These are phyloP conservation scores for Bergia sp. DNA, from an alignment of 92 coral and sea anemone genomes.

Conservation along the genomic window DNA sequence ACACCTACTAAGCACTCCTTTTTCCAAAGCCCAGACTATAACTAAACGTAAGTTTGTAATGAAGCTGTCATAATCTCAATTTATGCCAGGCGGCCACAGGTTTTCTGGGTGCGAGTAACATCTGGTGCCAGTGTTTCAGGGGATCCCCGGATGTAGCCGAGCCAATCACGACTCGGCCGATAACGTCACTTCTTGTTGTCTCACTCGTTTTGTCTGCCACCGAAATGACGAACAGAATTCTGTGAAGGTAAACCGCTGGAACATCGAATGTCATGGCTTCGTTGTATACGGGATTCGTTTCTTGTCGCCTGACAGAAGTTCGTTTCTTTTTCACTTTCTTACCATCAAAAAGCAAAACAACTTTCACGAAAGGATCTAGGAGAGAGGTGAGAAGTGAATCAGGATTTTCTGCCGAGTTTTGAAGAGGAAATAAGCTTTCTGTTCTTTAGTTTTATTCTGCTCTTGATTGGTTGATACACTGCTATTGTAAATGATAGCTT, in stretches of 20 bases:
- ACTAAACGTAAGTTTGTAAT: not conserved
- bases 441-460: not conserved
- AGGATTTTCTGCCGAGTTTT: too few relatives aligned
- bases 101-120: constrained; percentile 90
- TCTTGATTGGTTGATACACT: not conserved
- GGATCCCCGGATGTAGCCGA: constrained; percentile 89
- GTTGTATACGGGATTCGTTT: constrained; percentile 91
- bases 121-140: constrained; percentile 96
- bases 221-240: constrained; percentile 85
- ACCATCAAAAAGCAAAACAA: constrained; percentile 91
- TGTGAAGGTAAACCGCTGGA: constrained; percentile 82
- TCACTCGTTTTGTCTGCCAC: constrained; percentile 90
- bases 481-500: not conserved
- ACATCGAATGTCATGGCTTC: constrained; percentile 97
- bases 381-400: not conserved
- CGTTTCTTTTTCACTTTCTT: constrained; percentile 92
- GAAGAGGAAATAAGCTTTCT: not conserved
- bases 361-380: constrained; percentile 94
- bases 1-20: too few relatives aligned
- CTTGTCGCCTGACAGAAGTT: constrained; percentile 84
- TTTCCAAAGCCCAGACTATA: too few relatives aligned
- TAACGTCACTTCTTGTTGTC: constrained; percentile 81
- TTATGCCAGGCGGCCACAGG: constrained; percentile 98
- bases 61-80: constrained; percentile 52
- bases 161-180: constrained; percentile 98